Conservation (phyloP, 2,797 vertebrate genomes). For the Epinephelus awoara region DNA sequence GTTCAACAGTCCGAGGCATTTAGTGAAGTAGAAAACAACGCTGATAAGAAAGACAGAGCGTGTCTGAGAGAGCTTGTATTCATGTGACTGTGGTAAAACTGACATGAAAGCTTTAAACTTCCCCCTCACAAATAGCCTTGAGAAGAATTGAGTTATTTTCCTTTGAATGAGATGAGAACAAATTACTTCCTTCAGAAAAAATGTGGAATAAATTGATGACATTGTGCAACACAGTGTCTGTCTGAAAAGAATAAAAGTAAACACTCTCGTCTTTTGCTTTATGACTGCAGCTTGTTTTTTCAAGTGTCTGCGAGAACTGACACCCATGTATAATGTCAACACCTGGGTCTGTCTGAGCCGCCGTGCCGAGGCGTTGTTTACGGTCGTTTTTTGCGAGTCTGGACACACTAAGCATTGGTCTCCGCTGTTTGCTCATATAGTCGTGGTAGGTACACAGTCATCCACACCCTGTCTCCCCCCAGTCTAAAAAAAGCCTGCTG, state of each 20-base stretch:
- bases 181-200: not conserved
- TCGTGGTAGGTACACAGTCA: conserved; percentile 55
- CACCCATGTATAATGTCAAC: conserved; percentile 44
- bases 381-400: conserved; percentile 40
- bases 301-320: conserved; percentile 37
- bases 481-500: conserved; percentile 75
- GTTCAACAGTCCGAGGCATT: conserved; percentile 13
- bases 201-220: not conserved
- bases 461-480: conserved; percentile 76
- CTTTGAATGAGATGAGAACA: not conserved
- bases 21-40: conserved; percentile 33
- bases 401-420: conserved; percentile 19
- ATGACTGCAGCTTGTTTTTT: conserved; percentile 29
- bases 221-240: not conserved
- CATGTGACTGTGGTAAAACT: not conserved
- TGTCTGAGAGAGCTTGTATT: not conserved
- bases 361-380: conserved; percentile 43
- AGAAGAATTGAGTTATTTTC: not conserved
- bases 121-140: not conserved
- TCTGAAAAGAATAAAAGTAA: not conserved
- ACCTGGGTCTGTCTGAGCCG: conserved; percentile 29
- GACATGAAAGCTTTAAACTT: not conserved
- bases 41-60: conserved; percentile 14
- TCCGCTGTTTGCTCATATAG: conserved; percentile 65
- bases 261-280: conserved; percentile 8